These are phyloP conservation scores for Isichthys henryi DNA, from an alignment of 2,113 vertebrate genomes.

Conservation along the genomic window DNA sequence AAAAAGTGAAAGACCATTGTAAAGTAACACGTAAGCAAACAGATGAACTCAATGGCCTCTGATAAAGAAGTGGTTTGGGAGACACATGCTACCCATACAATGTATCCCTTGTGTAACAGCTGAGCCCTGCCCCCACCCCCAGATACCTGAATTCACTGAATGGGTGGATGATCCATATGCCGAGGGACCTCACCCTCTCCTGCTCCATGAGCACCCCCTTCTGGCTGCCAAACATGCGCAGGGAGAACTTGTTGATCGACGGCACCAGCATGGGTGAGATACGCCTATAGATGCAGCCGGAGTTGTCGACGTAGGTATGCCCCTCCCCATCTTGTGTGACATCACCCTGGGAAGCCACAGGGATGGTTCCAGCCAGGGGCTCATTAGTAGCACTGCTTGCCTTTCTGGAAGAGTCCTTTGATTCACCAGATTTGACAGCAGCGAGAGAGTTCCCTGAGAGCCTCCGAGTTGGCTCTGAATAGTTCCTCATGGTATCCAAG, in stretches of 20 bases:
- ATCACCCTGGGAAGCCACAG: conserved; percentile 4
- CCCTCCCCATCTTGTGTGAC: conserved; percentile 20
- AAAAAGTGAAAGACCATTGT: neutral
- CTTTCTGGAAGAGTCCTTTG: conserved; percentile 33
- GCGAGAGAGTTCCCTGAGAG: conserved; percentile 49
- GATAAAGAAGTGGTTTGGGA: neutral
- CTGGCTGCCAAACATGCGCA: conserved; percentile 93
- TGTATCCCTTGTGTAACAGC: neutral
- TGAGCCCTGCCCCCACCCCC: conserved; percentile 13
- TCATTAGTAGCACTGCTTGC: neutral
- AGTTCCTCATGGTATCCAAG: conserved; percentile 57
- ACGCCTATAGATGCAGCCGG: conserved; percentile 72
- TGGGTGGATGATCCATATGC: conserved; percentile 95
- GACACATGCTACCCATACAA: neutral
- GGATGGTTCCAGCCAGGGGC: conserved; percentile 23
- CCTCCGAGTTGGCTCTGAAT: conserved; percentile 55
- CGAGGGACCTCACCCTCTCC: conserved; percentile 86
- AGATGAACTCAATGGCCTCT: neutral
- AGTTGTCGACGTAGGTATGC: conserved; percentile 25
- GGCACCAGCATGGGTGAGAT: conserved; percentile 83
- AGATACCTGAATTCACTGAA: conserved; percentile 98
- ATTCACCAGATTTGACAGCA: conserved; percentile 49
- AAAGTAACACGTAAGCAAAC: neutral
- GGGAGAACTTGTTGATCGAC: conserved; percentile 92
- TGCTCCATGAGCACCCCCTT: conserved; percentile 91